Conservation (phyloP, 2,888 invertebrate genomes). For the Xestia xanthographa region DNA sequence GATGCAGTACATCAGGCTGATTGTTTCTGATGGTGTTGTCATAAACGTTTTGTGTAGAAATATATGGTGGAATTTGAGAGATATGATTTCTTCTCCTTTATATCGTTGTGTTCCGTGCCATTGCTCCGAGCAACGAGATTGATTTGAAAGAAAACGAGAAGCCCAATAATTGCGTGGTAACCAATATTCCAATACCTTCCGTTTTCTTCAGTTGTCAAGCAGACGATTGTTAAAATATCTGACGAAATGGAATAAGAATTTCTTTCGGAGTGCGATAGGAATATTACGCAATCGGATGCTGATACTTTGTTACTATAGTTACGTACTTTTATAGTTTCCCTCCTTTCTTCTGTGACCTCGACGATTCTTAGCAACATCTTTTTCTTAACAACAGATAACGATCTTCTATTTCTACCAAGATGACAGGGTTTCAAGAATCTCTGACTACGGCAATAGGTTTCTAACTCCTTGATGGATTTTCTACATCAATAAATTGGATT, state of each 20-base stretch:
- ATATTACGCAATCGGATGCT: not conserved
- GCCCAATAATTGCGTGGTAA: not conserved
- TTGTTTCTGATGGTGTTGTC: conserved; percentile 26
- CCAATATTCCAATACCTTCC: not conserved
- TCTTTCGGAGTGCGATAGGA: not conserved
- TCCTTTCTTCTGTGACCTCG: not conserved
- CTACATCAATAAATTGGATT: not conserved
- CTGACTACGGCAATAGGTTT: not conserved
- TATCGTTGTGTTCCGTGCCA: not conserved
- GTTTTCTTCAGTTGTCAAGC: not conserved
- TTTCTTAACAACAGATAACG: not conserved
- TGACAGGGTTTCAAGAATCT: not conserved
- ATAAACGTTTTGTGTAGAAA: conserved; percentile 18
- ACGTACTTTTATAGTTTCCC: not conserved
- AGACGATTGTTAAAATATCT: not conserved
- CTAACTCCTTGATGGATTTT: not conserved
- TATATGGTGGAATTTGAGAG: not conserved
- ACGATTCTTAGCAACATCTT: not conserved
- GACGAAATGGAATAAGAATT: not conserved
- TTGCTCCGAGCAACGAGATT: not conserved
- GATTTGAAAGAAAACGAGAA: not conserved
- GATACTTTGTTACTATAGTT: not conserved
- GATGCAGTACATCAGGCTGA: conserved; percentile 25
- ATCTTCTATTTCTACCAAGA: not conserved
- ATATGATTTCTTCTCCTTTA: not conserved